Percentiles rank a stretch among this genome's conserved stretches.
Conservation (phyloP, 2,113 vertebrate species). For the Xiphorhynchus elegans region DNA sequence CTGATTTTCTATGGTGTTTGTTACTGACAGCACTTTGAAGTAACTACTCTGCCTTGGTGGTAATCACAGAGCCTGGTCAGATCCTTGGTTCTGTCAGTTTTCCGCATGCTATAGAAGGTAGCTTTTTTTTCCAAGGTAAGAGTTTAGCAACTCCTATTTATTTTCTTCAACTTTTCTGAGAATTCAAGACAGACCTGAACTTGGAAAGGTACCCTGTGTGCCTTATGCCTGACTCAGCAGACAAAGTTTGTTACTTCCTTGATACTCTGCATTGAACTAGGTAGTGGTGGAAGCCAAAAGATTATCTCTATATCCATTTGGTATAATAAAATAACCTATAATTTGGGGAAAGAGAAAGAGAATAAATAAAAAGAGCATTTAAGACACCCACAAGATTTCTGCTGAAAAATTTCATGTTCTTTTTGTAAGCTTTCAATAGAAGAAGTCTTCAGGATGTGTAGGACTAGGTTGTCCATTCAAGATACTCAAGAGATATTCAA, state of each 20-base stretch:
- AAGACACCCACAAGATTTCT: not conserved
- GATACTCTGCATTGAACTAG: not conserved
- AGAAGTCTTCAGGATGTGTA: not conserved
- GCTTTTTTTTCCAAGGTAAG: not conserved
- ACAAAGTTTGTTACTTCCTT: not conserved
- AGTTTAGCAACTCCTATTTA: not conserved
- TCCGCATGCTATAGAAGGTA: not conserved
- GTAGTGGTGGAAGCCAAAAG: not conserved
- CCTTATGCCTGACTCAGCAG: not conserved
- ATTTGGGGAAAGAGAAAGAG: not conserved
- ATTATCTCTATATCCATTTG: not conserved
- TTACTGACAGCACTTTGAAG: not conserved
- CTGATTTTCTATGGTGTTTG: not conserved
- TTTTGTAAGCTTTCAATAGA: not conserved
- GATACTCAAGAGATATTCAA: not conserved
- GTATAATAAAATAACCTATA: not conserved
- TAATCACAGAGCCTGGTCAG: not conserved
- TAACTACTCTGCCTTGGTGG: not conserved
- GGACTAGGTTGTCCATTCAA: too few relatives aligned
- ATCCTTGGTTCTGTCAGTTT: not conserved
- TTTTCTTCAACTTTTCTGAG: not conserved
- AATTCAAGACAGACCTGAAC: not conserved
- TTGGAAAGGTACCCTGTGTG: not conserved
- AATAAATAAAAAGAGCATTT: not conserved
- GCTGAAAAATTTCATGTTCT: not conserved